Conservation (phyloP, 1,140 invertebrate species). For the Colletes gigas region DNA sequence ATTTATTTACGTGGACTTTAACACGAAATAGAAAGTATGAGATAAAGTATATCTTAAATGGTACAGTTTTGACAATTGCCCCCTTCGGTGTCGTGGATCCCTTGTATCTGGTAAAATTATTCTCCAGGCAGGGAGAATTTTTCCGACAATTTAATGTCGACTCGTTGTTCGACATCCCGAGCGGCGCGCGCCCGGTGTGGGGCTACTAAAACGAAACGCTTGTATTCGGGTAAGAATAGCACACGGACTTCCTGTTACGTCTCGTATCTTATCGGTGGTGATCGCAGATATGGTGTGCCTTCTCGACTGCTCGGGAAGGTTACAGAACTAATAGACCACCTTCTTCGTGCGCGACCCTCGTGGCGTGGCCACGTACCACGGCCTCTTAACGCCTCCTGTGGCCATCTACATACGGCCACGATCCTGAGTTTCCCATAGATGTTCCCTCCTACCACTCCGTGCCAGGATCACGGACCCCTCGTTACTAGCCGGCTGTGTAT, state of each 20-base stretch:
- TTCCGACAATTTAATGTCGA: constrained; percentile 29
- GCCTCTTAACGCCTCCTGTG: constrained; percentile 68
- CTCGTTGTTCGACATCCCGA: constrained; percentile 35
- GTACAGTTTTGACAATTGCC: no score
- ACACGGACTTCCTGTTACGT: constrained; percentile 59
- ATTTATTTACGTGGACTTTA: no score
- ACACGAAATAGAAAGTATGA: no score
- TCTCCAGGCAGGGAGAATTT: neutral
- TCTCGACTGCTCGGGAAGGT: constrained; percentile 54
- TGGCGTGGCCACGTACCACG: constrained; percentile 49
- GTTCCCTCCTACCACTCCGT: constrained; percentile 50
- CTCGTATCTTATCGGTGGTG: constrained; percentile 71
- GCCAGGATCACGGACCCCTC: constrained; percentile 58
- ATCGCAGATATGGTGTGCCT: constrained; percentile 71
- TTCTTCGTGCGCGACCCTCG: constrained; percentile 65
- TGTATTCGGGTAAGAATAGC: constrained; percentile 65
- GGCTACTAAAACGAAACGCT: constrained; percentile 70
- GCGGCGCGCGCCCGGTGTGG: constrained; percentile 36
- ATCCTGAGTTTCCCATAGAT: constrained; percentile 69
- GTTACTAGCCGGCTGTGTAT: constrained; percentile 56
- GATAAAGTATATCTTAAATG: no score
- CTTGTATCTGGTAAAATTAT: neutral
- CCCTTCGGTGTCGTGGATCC: neutral
- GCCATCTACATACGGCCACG: constrained; percentile 72
- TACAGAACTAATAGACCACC: constrained; percentile 74